Evolutionary conservation across 2,797 vertebrate genomes (phyloP), one percentile per base, ranked within the genome.

Genomic region (Zenarchopterus dispar): DNA sequence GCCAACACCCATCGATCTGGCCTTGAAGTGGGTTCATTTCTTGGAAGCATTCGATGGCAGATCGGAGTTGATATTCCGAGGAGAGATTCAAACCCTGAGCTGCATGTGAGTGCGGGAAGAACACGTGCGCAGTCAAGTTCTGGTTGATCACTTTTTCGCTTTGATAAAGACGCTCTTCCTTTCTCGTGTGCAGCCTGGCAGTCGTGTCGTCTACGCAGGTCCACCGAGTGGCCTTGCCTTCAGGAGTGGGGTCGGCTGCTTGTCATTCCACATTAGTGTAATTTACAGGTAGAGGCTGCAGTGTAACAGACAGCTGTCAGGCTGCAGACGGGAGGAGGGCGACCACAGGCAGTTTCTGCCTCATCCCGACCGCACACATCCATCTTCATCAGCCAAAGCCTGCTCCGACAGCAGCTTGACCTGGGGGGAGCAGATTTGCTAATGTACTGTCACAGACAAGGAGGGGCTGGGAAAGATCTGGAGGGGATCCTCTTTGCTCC

Each of bases 281-380:
- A 91, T 89, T 88, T 73, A 73, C 88, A 89, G 88, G 84, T 86
- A 60, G 75, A 87, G 60, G 82, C 66, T n/a, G 71, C 70, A 86
- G 82, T 23, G 81, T 85, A 91, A 91, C 85, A 88, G 91, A 91
- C 91, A 92, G 89, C 91, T 92, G 91, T 91, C 86, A 84, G 84
- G 53, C 48, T 42, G 4, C 66, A 84, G 84, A 75, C 43, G 54
- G 68, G 66, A 70, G 66, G 53, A 70, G 78, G 73, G 63, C 62
- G 18, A 78, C 81, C 73, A 45, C 2, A 67, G 75, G 77, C 76
- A 59, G 51, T 60, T 78, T 70, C 75, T 56, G 56, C 72, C 70
- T 80, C 57, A 19, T 76, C 77, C 60, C 47, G 1, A 46, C 75
- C 70, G 0, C 62, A 36, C 69, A 54, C 82, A 89, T 89, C 86